Evolutionary conservation across 2,888 invertebrate species (phyloP).

Genomic region (Aphrophora alni): DNA sequence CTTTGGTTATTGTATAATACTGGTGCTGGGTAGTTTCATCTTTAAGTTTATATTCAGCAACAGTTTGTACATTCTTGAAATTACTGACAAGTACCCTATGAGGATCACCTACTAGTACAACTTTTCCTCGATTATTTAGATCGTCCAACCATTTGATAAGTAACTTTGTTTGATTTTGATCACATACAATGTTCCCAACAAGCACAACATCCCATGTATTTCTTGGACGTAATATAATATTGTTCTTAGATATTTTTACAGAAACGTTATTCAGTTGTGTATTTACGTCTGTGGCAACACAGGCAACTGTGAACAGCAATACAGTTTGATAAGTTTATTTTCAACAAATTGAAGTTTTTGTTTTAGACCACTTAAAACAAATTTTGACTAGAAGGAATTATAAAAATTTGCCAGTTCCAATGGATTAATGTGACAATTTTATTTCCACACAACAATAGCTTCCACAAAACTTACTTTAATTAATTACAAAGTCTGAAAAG

Average conservation of each 20-base stretch:
- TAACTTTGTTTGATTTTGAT: neutral
- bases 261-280: constrained; percentile 61
- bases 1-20: neutral
- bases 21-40: neutral
- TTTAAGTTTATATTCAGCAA: constrained; percentile 15
- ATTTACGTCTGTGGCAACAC: constrained; percentile 61
- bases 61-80: constrained; percentile 6
- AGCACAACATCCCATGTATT: constrained; percentile 64
- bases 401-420: too few species aligned
- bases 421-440: too few species aligned
- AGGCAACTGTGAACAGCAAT: constrained; percentile 60
- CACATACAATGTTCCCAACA: constrained; percentile 63
- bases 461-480: too few species aligned
- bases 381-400: too few species aligned
- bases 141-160: neutral
- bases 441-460: too few species aligned
- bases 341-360: too few species aligned
- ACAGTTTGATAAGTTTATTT: neutral
- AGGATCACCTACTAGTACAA: constrained; percentile 20
- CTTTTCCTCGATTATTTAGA: neutral
- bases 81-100: neutral
- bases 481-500: too few species aligned
- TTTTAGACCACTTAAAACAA: too few species aligned
- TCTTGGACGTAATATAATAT: constrained; percentile 57
- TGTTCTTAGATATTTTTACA: constrained; percentile 57